These are phyloP conservation scores for Ictalurus furcatus DNA, from an alignment of 2,113 vertebrate species.

Conservation along the genomic window DNA sequence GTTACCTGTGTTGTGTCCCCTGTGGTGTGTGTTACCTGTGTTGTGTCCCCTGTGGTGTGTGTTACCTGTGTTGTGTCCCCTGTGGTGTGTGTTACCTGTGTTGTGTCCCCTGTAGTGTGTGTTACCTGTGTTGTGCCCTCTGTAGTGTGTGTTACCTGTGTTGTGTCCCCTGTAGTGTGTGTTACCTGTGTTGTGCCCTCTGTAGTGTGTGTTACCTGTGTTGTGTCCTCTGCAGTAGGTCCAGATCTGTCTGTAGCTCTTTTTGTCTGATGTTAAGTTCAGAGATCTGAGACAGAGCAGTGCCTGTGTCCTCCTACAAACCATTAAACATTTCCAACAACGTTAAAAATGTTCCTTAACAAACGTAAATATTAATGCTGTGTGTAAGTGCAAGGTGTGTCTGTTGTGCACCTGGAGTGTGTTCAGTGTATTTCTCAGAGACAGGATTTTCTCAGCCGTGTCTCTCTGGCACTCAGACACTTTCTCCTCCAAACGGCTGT, in stretches of 20 bases:
- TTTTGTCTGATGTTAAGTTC: constrained; percentile 86
- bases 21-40: not conserved
- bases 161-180: not conserved
- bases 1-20: not conserved
- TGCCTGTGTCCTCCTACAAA: constrained; percentile 87
- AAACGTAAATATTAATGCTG: not conserved
- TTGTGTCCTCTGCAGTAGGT: constrained; percentile 75
- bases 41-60: not conserved
- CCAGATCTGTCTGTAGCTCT: constrained; percentile 85
- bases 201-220: constrained; percentile 6
- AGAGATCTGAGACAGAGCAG: constrained; percentile 84
- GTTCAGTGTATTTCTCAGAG: constrained; percentile 91
- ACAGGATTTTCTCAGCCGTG: constrained; percentile 88
- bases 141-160: not conserved
- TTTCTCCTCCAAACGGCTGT: constrained; percentile 85
- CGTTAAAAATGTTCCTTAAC: not conserved
- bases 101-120: not conserved
- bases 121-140: not conserved
- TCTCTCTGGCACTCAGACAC: constrained; percentile 84
- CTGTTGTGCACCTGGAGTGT: constrained; percentile 83
- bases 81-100: not conserved
- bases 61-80: not conserved
- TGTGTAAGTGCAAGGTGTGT: not conserved
- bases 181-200: not conserved
- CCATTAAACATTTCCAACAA: not conserved